Base-by-base conservation (phyloP, 2,888 invertebrate genomes). In the Anaspis maculata region DNA sequence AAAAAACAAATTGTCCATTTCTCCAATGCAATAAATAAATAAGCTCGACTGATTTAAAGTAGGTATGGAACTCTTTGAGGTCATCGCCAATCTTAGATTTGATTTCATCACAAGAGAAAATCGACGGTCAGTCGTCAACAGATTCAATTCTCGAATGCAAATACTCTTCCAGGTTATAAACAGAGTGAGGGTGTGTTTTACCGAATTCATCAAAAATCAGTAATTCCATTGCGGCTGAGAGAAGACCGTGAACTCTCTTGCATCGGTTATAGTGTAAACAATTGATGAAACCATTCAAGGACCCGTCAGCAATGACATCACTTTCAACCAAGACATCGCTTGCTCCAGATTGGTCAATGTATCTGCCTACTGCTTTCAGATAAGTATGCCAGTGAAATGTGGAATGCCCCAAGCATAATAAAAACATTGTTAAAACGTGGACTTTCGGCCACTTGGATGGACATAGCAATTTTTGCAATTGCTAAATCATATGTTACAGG, bases 401-500 rank as follows among this genome's bases (percentile, higher is more conserved):
- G 32, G 11, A 32, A 32, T 2, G 4, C 22, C 2, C 32, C 32
- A 1, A 32, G n/a, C 19, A 19, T 2, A 11, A 32, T 21, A 12
- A 32, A 32, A 1, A 32, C 2, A 3, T 21, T 6, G 3, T 32
- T 12, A 13, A 30, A 57, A 33, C 11, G 3, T 5, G 48, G 49
- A 7, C 41, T 44, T 33, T 49, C 39, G 19, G 15, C 14, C 15
- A 10, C 6, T 41, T 57, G 52, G 11, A 56, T 48, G 16, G 49
- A 44, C 37, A 50, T 39, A 1, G 32, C 32, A 1, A 27, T 13
- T 22, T 32, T 32, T 1, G 32, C 32, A 22, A 42, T 59, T 1
- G 53, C 54, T 26, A 56, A 49, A 46, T 59, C 58, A 35, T 57
- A 59, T 2, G 56, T 49, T 7, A 49, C 53, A 6, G 40, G 46